Conservation (phyloP, 2,888 invertebrate species). For the Xylophagus ater region DNA sequence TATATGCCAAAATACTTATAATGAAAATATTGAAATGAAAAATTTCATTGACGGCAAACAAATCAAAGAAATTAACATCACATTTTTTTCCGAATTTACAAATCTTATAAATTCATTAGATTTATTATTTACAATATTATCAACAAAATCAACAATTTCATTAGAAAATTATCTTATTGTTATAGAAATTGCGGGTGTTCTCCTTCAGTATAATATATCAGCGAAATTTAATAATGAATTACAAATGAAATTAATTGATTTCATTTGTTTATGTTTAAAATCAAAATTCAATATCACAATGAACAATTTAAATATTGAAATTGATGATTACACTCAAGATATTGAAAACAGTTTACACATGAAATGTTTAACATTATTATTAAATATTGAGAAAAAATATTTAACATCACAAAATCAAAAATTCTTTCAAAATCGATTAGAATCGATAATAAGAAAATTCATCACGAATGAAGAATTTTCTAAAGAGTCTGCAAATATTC, state of each 20-base stretch:
- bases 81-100: conserved; percentile 6
- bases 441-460: conserved; percentile 3
- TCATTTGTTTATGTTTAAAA: conserved; percentile 6
- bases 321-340: conserved; percentile 7
- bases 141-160: conserved; percentile 1
- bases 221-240: not conserved
- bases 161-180: conserved; percentile 3
- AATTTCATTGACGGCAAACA: conserved; percentile 1
- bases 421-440: conserved; percentile 3
- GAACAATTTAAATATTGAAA: not conserved
- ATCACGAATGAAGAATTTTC: not conserved
- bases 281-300: conserved; percentile 2
- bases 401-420: conserved; percentile 3
- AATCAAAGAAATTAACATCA: conserved; percentile 5
- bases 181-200: conserved; percentile 5
- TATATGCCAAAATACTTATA: conserved; percentile 3
- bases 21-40: not conserved
- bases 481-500: not conserved
- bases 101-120: not conserved
- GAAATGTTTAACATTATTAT: conserved; percentile 8
- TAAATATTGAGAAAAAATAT: conserved; percentile 5
- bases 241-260: conserved; percentile 12
- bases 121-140: not conserved
- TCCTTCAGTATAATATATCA: conserved; percentile 6
- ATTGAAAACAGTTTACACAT: conserved; percentile 7